Base-by-base conservation (phyloP, 2,113 vertebrate species). In the Lepus americanus region DNA sequence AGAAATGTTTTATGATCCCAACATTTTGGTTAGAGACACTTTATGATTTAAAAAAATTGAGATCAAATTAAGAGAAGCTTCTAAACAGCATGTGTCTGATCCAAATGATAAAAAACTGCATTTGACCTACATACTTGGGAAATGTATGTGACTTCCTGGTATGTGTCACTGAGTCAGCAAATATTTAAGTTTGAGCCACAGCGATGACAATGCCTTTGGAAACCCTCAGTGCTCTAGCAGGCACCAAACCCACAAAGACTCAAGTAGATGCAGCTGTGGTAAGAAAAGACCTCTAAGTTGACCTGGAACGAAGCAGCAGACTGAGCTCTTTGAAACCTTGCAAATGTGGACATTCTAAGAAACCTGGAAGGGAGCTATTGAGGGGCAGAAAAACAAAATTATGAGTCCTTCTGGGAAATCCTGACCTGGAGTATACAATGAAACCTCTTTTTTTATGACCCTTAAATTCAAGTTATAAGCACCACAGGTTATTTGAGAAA, bases 391-490 rank as follows among this genome's bases (percentile, higher is more conserved):
- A 76, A 69, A 73, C 80, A 90, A 89, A 86, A 74, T 22, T 66
- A 88, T 22, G 64, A 79, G 69, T 44, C 17, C 22, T 94, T 39
- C 73, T 79, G 93, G 67, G 20, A 81, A 87, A 92, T 85, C 44
- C 49, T 94, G 61, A 76, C 19, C 74, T 88, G 17, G 39, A 33
- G 3, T 31, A 89, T 83, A 67, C 3, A 90, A 63, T 85, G 87
- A 94, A 88, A 94, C 85, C 84, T 29, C 25, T 95, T 92, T 87
- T 76, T 94, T 85, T 88, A 66, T 63, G 14, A 22, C 3, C 33
- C 49, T 96, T 73, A 90, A 61, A 91, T 74, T 59, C 78, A 90
- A 88, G 51, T 90, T 70, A 90, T 93, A 95, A 96, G 84, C 6
- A 85, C 3, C 4, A 94, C 3, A 72, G 63, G 80, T 70, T 92